A percentile compares a stretch with the other conserved stretches of the same genome.
Conservation (phyloP, 2,888 invertebrate genomes). For the Xestia xanthographa region DNA sequence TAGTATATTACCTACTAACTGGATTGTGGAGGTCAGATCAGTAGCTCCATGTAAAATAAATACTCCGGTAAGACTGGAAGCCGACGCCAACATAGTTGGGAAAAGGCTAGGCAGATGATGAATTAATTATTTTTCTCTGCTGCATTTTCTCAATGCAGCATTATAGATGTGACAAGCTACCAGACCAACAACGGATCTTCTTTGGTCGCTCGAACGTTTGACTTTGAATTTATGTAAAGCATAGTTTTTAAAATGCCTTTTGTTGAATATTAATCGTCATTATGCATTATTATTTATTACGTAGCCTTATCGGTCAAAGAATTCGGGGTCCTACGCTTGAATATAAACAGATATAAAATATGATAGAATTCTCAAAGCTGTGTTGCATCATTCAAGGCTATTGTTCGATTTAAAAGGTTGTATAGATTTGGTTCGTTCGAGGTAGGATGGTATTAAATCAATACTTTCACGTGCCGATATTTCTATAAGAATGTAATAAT, state of each 20-base stretch:
- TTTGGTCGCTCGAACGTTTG: background rate
- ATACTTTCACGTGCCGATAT: background rate
- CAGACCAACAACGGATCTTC: background rate
- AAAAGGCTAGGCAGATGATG: background rate
- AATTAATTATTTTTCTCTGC: background rate
- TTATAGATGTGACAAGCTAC: too few relatives aligned
- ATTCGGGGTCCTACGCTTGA: conserved; percentile 5
- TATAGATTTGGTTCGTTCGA: conserved; percentile 58
- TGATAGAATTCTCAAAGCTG: conserved; percentile 45
- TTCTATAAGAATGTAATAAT: background rate
- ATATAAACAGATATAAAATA: conserved; percentile 10
- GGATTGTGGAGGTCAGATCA: too few relatives aligned
- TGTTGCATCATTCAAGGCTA: conserved; percentile 71
- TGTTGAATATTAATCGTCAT: conserved; percentile 30
- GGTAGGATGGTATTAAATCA: conserved; percentile 5
- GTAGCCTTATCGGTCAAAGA: conserved; percentile 3
- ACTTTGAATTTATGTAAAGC: conserved; percentile 37
- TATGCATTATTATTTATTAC: conserved; percentile 19
- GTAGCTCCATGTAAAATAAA: too few relatives aligned
- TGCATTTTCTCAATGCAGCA: background rate
- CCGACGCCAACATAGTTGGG: too few relatives aligned
- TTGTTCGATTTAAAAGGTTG: conserved; percentile 66
- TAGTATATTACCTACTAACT: too few relatives aligned
- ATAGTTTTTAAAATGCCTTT: conserved; percentile 5
- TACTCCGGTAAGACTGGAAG: too few relatives aligned